These are phyloP conservation scores for Amblyraja radiata DNA, from an alignment of 2,797 vertebrate species.

Conservation along the genomic window DNA sequence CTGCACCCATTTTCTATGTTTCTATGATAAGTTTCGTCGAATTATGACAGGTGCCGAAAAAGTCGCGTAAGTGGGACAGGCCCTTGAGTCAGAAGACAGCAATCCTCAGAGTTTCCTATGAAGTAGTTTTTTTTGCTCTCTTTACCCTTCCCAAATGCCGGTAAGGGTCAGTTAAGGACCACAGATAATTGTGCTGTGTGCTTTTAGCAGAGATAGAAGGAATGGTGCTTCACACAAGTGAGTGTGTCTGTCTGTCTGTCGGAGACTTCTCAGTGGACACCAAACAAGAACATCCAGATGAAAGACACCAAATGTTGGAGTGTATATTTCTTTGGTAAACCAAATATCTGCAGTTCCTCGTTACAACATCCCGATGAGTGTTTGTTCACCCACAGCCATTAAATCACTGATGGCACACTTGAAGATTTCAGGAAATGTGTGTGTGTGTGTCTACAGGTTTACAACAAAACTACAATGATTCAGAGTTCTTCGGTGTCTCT, in stretches of 20 bases:
- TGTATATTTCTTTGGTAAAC: too few relatives aligned
- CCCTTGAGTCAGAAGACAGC: too few relatives aligned
- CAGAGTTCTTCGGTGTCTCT: neutral
- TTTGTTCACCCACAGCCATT: neutral
- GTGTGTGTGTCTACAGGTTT: neutral
- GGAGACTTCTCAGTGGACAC: neutral
- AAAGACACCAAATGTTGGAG: too few relatives aligned
- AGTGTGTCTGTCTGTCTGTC: too few relatives aligned
- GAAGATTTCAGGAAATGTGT: neutral
- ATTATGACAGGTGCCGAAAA: too few relatives aligned
- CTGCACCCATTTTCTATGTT: too few relatives aligned
- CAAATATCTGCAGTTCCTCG: too few relatives aligned
- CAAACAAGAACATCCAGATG: neutral
- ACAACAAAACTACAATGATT: neutral
- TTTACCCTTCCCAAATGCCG: neutral
- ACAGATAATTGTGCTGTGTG: neutral
- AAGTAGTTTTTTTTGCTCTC: neutral
- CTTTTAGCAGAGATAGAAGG: neutral
- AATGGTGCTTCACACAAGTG: neutral
- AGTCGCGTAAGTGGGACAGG: too few relatives aligned
- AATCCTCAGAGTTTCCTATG: neutral
- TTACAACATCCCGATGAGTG: neutral
- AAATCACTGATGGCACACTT: neutral
- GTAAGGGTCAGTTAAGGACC: neutral
- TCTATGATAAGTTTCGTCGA: too few relatives aligned